phyloP scores from a whole-genome alignment of 2,888 invertebrate species.

The Cecidostiba fungosa region DNA sequence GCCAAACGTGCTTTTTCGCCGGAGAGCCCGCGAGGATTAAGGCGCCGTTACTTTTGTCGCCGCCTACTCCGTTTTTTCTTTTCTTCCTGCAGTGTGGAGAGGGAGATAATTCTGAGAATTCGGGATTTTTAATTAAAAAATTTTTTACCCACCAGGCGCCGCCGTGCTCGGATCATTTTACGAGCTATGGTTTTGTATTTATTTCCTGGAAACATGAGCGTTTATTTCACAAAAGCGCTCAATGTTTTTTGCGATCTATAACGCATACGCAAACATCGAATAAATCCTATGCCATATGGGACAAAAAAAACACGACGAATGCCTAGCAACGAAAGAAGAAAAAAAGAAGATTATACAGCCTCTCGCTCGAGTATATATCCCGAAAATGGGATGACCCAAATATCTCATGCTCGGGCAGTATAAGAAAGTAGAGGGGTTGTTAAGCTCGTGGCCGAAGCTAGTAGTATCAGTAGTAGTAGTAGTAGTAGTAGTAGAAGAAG shows the following conservation, averaged over 20 bases:
- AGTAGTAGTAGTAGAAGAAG: slow-evolving; percentile 32
- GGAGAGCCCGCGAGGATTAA: slow-evolving; percentile 42
- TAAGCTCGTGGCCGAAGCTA: slow-evolving; percentile 20
- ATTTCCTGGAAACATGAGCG: no score
- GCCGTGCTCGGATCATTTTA: not conserved
- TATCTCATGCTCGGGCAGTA: slow-evolving; percentile 33
- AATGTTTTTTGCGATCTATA: no score
- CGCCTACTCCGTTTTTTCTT: slow-evolving; percentile 24
- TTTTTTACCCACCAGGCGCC: not conserved
- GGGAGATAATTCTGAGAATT: not conserved
- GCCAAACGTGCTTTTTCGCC: slow-evolving; percentile 69
- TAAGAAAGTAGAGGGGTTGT: slow-evolving; percentile 47
- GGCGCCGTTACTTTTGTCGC: slow-evolving; percentile 45
- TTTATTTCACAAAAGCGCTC: no score
- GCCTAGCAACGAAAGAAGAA: not conserved
- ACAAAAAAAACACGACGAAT: not conserved
- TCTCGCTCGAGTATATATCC: not conserved
- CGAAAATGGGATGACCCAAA: slow-evolving; percentile 18
- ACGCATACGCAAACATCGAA: no score
- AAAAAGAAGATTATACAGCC: slow-evolving; percentile 1
- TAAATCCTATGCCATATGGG: not conserved
- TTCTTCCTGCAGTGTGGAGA: no score
- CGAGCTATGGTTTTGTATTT: not conserved
- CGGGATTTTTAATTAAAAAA: slow-evolving; percentile 3
- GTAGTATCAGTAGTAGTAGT: not conserved